Evolutionary conservation across 2,888 invertebrate genomes (phyloP).

Genomic region (Epirrhoe alternata): DNA sequence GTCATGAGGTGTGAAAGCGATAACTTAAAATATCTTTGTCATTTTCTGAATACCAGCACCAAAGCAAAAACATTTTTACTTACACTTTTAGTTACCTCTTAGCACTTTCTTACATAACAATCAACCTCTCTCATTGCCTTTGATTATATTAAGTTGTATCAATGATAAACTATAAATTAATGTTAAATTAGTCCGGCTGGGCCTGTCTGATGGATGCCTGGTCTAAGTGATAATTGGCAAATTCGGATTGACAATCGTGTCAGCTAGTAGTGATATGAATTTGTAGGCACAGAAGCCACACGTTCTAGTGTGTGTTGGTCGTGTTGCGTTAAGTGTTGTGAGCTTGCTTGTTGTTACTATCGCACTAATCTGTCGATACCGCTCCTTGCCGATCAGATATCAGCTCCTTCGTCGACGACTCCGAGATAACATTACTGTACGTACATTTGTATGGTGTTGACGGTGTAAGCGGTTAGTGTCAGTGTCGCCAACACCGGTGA

Average conservation of each 20-base stretch:
- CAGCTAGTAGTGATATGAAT: slow-evolving; percentile 30
- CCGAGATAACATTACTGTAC: slow-evolving; percentile 60
- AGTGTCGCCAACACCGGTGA: slow-evolving; percentile 48
- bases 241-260: slow-evolving; percentile 16
- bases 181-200: neutral
- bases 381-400: slow-evolving; percentile 58
- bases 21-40: neutral
- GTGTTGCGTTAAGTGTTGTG: slow-evolving; percentile 7
- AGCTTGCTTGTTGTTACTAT: slow-evolving; percentile 30
- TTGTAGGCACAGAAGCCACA: slow-evolving; percentile 28
- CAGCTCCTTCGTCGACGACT: slow-evolving; percentile 55
- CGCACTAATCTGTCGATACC: slow-evolving; percentile 47
- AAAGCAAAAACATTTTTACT: neutral
- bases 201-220: neutral
- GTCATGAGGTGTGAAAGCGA: neutral
- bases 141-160: slow-evolving; percentile 9
- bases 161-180: neutral
- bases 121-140: slow-evolving; percentile 5
- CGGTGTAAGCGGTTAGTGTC: slow-evolving; percentile 50
- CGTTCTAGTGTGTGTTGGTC: slow-evolving; percentile 15
- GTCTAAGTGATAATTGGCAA: slow-evolving; percentile 13
- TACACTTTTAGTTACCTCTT: neutral
- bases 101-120: slow-evolving; percentile 6
- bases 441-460: slow-evolving; percentile 53
- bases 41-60: neutral